Evolutionary conservation across 2,888 invertebrate species (phyloP).

Genomic region (Stenotaenia linearis): DNA sequence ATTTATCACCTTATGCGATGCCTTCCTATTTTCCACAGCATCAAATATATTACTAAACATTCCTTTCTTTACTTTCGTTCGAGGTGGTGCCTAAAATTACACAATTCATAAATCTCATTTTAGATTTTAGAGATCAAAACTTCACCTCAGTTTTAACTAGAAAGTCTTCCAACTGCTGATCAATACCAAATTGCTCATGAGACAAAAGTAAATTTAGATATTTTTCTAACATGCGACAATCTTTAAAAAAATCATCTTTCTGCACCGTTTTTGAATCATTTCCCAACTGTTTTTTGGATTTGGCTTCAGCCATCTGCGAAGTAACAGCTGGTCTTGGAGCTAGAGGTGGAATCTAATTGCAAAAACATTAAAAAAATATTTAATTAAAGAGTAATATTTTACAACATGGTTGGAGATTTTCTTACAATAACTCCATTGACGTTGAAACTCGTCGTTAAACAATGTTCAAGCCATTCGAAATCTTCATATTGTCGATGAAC

Average conservation of each 20-base stretch:
- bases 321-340: conserved; percentile 47
- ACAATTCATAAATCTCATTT: conserved; percentile 24
- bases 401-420: neutral
- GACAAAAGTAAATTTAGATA: conserved; percentile 44
- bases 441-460: conserved; percentile 45
- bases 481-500: conserved; percentile 47
- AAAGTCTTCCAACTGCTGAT: conserved; percentile 44
- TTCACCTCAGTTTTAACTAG: conserved; percentile 38
- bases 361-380: neutral
- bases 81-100: conserved; percentile 43
- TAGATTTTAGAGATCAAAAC: neutral
- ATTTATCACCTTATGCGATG: conserved; percentile 35
- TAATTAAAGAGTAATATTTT: neutral
- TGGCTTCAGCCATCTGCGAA: conserved; percentile 46
- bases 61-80: conserved; percentile 46
- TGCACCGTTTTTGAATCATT: conserved; percentile 46
- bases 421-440: conserved; percentile 48
- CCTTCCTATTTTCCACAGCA: conserved; percentile 46
- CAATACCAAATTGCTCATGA: conserved; percentile 46
- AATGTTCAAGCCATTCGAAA: conserved; percentile 50
- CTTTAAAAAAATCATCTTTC: conserved; percentile 48
- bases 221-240: conserved; percentile 47
- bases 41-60: conserved; percentile 44
- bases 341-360: conserved; percentile 47
- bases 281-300: conserved; percentile 47